Evolutionary conservation across 2,888 invertebrate species (phyloP).

Genomic region (Calephelis perditalis): DNA sequence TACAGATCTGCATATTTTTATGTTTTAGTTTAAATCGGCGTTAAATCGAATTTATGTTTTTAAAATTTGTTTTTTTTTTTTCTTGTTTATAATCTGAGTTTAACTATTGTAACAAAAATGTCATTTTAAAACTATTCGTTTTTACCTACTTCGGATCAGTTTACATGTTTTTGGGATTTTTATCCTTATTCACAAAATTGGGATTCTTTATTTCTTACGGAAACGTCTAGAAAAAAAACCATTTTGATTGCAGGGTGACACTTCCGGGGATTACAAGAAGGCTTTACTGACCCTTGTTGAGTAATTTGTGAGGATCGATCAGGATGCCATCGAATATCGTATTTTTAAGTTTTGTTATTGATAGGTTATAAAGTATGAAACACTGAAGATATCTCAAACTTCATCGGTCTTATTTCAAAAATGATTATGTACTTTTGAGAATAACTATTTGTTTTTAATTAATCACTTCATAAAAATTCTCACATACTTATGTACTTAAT

Average conservation of each 20-base stretch:
- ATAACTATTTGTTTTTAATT: no score
- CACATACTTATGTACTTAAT: neutral
- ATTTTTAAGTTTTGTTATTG: slow-evolving; percentile 59
- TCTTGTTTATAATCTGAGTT: neutral
- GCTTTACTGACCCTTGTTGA: slow-evolving; percentile 91
- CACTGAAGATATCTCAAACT: slow-evolving; percentile 8
- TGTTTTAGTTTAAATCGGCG: slow-evolving; percentile 1
- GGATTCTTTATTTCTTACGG: slow-evolving; percentile 25
- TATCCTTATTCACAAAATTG: slow-evolving; percentile 4
- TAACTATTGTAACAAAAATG: no score
- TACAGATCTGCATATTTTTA: slow-evolving; percentile 49
- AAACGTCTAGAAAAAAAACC: slow-evolving; percentile 50
- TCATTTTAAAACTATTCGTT: no score
- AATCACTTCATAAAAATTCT: no score
- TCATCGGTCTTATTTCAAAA: neutral
- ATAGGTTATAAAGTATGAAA: slow-evolving; percentile 45
- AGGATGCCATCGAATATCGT: slow-evolving; percentile 44
- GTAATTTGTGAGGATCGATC: slow-evolving; percentile 58
- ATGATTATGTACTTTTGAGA: neutral
- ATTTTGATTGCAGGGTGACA: slow-evolving; percentile 89
- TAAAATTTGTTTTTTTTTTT: slow-evolving; percentile 17
- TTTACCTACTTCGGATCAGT: neutral
- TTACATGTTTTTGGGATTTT: neutral
- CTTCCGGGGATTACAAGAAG: slow-evolving; percentile 95
- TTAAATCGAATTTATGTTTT: neutral